Evolutionary conservation across 2,113 vertebrate genomes (phyloP).

Genomic region (Onychorhynchus coronatus): DNA sequence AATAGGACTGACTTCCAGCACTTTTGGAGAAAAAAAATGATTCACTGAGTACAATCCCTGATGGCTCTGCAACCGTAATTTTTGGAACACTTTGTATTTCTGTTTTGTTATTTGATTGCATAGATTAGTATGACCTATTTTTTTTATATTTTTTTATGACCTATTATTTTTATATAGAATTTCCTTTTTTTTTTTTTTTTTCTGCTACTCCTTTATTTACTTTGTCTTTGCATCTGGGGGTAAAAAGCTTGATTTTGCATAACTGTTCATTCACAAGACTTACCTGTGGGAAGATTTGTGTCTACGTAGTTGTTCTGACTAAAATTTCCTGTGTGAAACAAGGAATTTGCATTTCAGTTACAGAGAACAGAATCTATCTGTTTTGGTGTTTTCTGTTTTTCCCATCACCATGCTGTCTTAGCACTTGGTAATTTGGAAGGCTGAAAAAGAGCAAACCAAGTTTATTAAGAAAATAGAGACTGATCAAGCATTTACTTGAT

Average conservation of each 20-base stretch:
- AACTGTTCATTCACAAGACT: background rate
- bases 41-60: background rate
- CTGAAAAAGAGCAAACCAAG: conserved; percentile 34
- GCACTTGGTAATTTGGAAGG: background rate
- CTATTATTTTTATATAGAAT: background rate
- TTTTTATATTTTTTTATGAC: no score
- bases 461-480: background rate
- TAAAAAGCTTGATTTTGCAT: background rate
- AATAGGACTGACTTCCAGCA: background rate
- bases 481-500: background rate
- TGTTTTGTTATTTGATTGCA: background rate
- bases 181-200: background rate
- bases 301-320: background rate
- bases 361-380: background rate
- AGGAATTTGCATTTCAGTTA: conserved; percentile 48
- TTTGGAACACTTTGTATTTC: background rate
- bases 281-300: background rate
- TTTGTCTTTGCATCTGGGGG: background rate
- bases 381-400: conserved; percentile 1
- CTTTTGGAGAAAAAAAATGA: background rate
- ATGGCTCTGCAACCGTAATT: background rate
- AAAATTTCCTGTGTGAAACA: conserved; percentile 5
- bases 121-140: background rate
- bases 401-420: conserved; percentile 2
- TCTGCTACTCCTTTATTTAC: background rate